Base-by-base conservation (phyloP, 92 coral and sea anemone species). In the Pocillopora grandis region DNA sequence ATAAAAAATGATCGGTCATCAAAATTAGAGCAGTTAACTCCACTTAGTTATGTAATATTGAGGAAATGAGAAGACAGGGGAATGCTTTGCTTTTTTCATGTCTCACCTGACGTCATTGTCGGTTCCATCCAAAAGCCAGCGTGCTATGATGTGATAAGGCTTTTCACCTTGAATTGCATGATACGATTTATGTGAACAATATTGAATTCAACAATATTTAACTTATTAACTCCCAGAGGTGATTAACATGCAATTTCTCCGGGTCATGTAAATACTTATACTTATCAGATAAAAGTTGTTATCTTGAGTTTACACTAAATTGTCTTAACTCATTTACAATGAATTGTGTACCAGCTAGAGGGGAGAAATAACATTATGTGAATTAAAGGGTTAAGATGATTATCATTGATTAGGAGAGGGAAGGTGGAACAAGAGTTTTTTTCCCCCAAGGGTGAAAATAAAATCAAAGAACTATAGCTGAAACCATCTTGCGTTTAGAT, bases 91-190 rank as follows among this genome's bases (percentile, higher is more conserved):
- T 19, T 62, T 19, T 27, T 62, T 14, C 5, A 14, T 1, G 52
- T 69, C 77, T 48, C 60, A 73, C 77, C 56, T 73, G 11, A 73
- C 61, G 42, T 73, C 77, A 16, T 5, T 6, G 23, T 73, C 77
- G 18, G 77, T 17, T 42, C 77, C 77, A 33, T 73, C 77, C 77
- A 73, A 31, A 18, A 60, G n/a, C 77, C 77, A 73, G 62, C 56
- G 77, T 49, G 77, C 77, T 17, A 73, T 73, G n/a, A 17, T 49
- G 35, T 73, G 59, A 5, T 60, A 48, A 18, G 77, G 19, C 49
- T 73, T 17, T 12, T 49, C 12, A 55, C 61, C 77, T 73, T 73
- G 42, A 35, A 19, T 48, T 14, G 1, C 11, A 33, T 19, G 17
- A 48, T 9, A 20, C 18, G 10, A 48, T 19, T 42, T 3, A 42